Evolutionary conservation across 1,140 invertebrate genomes (phyloP).

Genomic region (Drosophila oshimai): DNA sequence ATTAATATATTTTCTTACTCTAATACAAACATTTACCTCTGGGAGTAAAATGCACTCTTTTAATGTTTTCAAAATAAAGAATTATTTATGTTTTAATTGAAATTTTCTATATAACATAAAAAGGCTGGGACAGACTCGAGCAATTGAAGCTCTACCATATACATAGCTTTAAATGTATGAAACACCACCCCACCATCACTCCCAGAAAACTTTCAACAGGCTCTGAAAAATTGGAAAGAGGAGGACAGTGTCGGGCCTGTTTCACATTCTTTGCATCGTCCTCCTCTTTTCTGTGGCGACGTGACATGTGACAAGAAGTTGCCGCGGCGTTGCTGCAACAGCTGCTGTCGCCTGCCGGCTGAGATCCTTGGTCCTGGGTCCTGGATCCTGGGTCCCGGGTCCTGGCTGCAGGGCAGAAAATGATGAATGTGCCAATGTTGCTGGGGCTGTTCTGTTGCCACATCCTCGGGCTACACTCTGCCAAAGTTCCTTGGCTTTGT

Average conservation of each 20-base stretch:
- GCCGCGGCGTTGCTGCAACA: constrained; percentile 64
- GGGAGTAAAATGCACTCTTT: too few species aligned
- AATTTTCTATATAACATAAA: too few species aligned
- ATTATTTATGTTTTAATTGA: too few species aligned
- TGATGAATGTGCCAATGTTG: constrained; percentile 78
- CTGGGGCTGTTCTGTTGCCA: constrained; percentile 52
- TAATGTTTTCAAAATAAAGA: too few species aligned
- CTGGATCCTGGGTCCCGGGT: constrained; percentile 16
- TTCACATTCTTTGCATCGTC: constrained; percentile 14
- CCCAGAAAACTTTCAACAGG: constrained; percentile 9
- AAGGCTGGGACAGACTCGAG: too few species aligned
- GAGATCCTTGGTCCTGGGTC: constrained; percentile 26
- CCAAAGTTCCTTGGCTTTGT: constrained; percentile 50
- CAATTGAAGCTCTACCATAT: background rate
- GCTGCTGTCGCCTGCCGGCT: constrained; percentile 42
- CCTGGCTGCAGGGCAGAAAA: constrained; percentile 46
- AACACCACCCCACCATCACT: background rate
- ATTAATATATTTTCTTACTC: too few species aligned
- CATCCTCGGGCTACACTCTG: constrained; percentile 53
- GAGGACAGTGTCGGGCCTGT: constrained; percentile 10
- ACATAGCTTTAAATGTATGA: too few species aligned
- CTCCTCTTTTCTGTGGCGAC: constrained; percentile 34
- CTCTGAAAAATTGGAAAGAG: constrained; percentile 2
- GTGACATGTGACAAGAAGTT: constrained; percentile 80
- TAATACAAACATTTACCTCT: too few species aligned